These are phyloP conservation scores for Mimas tiliae DNA, from an alignment of 2,888 invertebrate genomes.

Conservation along the genomic window DNA sequence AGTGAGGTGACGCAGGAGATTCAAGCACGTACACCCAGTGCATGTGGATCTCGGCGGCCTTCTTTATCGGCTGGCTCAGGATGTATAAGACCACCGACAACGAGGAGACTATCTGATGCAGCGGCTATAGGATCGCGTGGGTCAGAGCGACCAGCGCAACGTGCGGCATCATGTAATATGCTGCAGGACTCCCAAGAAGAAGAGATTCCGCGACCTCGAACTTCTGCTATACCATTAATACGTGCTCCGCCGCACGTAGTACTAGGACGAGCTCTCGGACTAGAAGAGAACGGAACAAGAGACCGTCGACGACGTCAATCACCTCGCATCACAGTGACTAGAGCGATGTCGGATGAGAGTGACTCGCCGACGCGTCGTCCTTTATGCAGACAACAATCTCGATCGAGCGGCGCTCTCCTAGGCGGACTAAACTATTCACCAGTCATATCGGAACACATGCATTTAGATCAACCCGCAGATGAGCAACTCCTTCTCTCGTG, in stretches of 20 bases:
- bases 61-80: slow-evolving; percentile 86
- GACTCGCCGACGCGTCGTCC: slow-evolving; percentile 83
- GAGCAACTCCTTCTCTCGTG: slow-evolving; percentile 84
- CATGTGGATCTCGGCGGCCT: slow-evolving; percentile 89
- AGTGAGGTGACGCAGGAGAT: slow-evolving; percentile 92
- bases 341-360: slow-evolving; percentile 90
- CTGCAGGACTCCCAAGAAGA: slow-evolving; percentile 86
- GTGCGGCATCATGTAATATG: slow-evolving; percentile 89
- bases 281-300: slow-evolving; percentile 69
- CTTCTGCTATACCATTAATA: slow-evolving; percentile 76
- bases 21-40: slow-evolving; percentile 91
- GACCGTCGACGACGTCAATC: slow-evolving; percentile 81
- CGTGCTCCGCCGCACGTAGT: slow-evolving; percentile 86
- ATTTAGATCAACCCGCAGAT: slow-evolving; percentile 64
- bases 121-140: slow-evolving; percentile 74
- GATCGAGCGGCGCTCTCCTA: slow-evolving; percentile 79
- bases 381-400: slow-evolving; percentile 77
- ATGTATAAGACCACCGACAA: slow-evolving; percentile 73
- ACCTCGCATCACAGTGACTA: slow-evolving; percentile 89
- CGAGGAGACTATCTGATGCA: slow-evolving; percentile 73
- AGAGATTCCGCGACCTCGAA: slow-evolving; percentile 61
- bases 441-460: slow-evolving; percentile 62
- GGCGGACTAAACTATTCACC: slow-evolving; percentile 79
- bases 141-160: slow-evolving; percentile 79
- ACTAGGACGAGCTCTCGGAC: slow-evolving; percentile 84